Percentiles rank a stretch among this genome's conserved stretches.
These are phyloP conservation scores for Caloenas nicobarica DNA, from an alignment of 2,113 vertebrate genomes.

Conservation along the genomic window DNA sequence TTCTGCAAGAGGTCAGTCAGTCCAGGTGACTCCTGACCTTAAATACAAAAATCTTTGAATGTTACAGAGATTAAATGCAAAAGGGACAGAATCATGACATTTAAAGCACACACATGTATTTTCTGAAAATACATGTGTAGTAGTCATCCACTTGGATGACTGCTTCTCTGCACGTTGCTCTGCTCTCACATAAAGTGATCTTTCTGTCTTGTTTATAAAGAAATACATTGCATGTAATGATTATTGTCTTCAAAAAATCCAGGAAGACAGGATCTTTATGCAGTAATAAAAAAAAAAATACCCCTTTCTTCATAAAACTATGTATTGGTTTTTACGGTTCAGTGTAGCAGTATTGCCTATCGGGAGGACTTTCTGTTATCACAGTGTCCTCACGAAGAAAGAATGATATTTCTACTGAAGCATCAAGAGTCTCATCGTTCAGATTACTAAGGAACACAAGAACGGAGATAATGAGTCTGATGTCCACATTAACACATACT, in stretches of 20 bases:
- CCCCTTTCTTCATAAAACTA: not conserved
- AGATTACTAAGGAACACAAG: not conserved
- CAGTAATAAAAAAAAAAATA: not conserved
- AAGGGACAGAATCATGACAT: not conserved
- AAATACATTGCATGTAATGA: not conserved
- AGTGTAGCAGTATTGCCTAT: not conserved
- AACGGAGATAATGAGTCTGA: not conserved
- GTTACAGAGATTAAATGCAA: not conserved
- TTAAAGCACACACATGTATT: not conserved
- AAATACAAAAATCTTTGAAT: not conserved
- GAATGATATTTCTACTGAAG: not conserved
- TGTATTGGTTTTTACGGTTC: not conserved
- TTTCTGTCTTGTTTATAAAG: not conserved
- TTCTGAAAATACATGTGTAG: rapidly evolving
- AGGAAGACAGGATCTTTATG: not conserved
- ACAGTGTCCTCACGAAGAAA: not conserved
- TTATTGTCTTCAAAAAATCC: not conserved
- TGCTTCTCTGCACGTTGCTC: not conserved
- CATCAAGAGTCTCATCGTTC: not conserved
- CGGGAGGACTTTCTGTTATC: not conserved
- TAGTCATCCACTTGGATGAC: not conserved
- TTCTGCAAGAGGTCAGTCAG: not conserved
- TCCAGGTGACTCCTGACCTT: not conserved
- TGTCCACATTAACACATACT: not conserved
- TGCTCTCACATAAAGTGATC: not conserved